These are phyloP conservation scores for Sisor rabdophorus DNA, from an alignment of 2,113 vertebrate genomes.

Conservation along the genomic window DNA sequence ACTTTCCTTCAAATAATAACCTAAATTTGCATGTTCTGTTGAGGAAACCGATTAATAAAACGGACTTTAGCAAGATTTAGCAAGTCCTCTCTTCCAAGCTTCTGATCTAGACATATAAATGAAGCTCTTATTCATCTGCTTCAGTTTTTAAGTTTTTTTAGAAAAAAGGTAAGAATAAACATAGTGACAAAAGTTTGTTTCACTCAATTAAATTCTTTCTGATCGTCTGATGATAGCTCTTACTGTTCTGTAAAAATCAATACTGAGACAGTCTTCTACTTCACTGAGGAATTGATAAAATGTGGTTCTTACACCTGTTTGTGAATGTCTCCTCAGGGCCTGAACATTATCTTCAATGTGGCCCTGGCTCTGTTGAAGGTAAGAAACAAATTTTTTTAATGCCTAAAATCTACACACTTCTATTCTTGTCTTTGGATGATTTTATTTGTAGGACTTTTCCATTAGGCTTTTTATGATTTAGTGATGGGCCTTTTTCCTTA, in stretches of 20 bases:
- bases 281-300: not conserved
- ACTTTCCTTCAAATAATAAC: constrained; percentile 24
- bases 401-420: not conserved
- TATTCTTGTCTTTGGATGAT: not conserved
- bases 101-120: not conserved
- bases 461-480: not conserved
- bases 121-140: not conserved
- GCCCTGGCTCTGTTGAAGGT: constrained; percentile 96
- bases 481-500: not conserved
- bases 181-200: not conserved
- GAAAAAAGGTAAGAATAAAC: not conserved
- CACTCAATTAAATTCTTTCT: too few relatives aligned
- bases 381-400: constrained; percentile 18
- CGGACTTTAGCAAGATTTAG: not conserved
- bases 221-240: too few relatives aligned
- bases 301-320: not conserved
- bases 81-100: not conserved
- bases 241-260: too few relatives aligned
- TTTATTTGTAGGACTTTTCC: not conserved
- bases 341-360: constrained; percentile 96
- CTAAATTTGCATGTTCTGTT: constrained; percentile 20
- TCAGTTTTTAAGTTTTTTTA: not conserved
- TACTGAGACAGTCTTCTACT: not conserved
- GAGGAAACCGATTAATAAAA: constrained; percentile 2
- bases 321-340: constrained; percentile 75